These are phyloP conservation scores for Otolemur garnettii DNA, from an alignment of 2,113 vertebrate species.

Conservation along the genomic window DNA sequence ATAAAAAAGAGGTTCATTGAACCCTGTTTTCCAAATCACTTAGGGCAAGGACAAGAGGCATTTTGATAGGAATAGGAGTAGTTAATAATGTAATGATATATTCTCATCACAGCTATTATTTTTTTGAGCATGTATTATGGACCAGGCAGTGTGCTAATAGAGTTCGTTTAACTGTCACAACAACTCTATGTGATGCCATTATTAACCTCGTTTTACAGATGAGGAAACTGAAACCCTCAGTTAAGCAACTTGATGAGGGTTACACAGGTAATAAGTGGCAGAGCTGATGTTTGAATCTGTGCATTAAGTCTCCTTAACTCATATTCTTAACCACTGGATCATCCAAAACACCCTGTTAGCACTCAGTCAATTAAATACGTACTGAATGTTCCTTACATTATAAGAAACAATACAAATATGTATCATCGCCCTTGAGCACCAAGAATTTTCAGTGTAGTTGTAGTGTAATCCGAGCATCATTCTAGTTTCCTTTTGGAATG, in stretches of 20 bases:
- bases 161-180: conserved; percentile 60
- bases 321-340: neutral
- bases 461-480: neutral
- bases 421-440: neutral
- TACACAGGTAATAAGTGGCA: conserved; percentile 20
- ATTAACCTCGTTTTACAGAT: conserved; percentile 61
- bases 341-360: neutral
- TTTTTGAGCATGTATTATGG: conserved; percentile 11
- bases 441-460: neutral
- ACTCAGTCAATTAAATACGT: conserved; percentile 26
- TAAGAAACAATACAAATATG: neutral
- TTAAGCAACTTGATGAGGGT: conserved; percentile 34
- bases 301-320: neutral
- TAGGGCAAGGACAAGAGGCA: conserved; percentile 45
- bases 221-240: conserved; percentile 57
- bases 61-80: neutral
- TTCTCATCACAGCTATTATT: conserved; percentile 41
- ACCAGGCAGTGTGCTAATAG: conserved; percentile 15
- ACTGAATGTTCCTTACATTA: conserved; percentile 17
- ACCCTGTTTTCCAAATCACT: conserved; percentile 49
- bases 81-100: conserved; percentile 24
- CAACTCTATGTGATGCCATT: conserved; percentile 6
- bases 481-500: conserved; percentile 30
- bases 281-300: conserved; percentile 53
- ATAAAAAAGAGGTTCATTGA: conserved; percentile 31